These are phyloP conservation scores for Chromis chromis DNA, from an alignment of 2,797 vertebrate genomes.

Conservation along the genomic window DNA sequence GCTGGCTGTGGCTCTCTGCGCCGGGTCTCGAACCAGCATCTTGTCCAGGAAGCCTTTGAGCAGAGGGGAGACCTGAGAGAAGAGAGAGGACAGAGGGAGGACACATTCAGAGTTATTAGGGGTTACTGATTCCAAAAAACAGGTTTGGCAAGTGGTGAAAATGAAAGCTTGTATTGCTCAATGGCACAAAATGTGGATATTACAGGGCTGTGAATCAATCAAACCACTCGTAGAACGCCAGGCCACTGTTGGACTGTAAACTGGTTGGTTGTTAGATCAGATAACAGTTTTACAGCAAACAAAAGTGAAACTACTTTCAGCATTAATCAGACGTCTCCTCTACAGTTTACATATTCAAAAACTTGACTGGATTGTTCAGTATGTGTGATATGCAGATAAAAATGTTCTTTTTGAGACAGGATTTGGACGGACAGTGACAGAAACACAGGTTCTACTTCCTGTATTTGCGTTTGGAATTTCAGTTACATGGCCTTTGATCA, in stretches of 20 bases:
- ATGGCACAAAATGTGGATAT: background rate
- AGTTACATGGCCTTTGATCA: too few relatives aligned
- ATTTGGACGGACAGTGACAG: too few relatives aligned
- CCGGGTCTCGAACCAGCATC: constrained; percentile 91
- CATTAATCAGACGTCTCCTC: background rate
- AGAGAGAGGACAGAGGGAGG: background rate
- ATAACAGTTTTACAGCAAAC: background rate
- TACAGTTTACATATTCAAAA: too few relatives aligned
- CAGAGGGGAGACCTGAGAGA: constrained; percentile 89
- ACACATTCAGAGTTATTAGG: background rate
- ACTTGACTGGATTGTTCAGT: too few relatives aligned
- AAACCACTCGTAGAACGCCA: background rate
- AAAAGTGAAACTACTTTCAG: background rate
- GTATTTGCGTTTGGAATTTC: too few relatives aligned
- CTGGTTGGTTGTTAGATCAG: too few relatives aligned
- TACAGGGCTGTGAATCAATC: background rate
- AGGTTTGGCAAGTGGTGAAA: too few relatives aligned
- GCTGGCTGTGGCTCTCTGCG: constrained; percentile 88
- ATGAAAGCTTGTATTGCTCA: background rate
- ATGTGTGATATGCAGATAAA: too few relatives aligned
- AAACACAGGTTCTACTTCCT: too few relatives aligned
- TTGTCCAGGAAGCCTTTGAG: constrained; percentile 95
- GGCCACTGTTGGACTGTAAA: too few relatives aligned
- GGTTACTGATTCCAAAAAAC: too few relatives aligned
- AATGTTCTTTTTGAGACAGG: too few relatives aligned